Evolutionary conservation across 2,797 vertebrate genomes (phyloP).

Genomic region (Lutjanus campechanus): DNA sequence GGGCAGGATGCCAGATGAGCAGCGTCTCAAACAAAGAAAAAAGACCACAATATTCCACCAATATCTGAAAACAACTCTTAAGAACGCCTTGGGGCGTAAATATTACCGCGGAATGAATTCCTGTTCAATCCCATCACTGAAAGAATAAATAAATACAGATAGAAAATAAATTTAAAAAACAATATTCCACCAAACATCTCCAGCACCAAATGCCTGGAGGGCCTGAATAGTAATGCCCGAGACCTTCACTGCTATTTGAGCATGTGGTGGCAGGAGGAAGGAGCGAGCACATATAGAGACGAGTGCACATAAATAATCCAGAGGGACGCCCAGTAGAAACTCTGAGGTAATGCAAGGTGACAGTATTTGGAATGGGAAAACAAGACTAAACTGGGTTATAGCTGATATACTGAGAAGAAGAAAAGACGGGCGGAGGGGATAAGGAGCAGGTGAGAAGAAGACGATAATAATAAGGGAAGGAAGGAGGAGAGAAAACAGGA

Average conservation of each 20-base stretch:
- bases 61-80: slow-evolving; percentile 58
- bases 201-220: slow-evolving; percentile 48
- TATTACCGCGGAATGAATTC: slow-evolving; percentile 48
- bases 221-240: slow-evolving; percentile 50
- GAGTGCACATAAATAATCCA: slow-evolving; percentile 66
- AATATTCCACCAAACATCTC: slow-evolving; percentile 62
- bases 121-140: slow-evolving; percentile 50
- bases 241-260: slow-evolving; percentile 37
- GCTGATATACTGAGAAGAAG: slow-evolving; percentile 38
- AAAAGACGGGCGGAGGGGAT: slow-evolving; percentile 24
- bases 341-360: slow-evolving; percentile 72
- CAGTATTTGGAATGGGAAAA: slow-evolving; percentile 73
- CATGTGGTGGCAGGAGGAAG: slow-evolving; percentile 45
- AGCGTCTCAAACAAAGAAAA: slow-evolving; percentile 55
- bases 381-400: slow-evolving; percentile 61
- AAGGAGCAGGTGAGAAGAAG: background rate
- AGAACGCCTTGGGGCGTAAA: slow-evolving; percentile 26
- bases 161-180: slow-evolving; percentile 56
- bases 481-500: slow-evolving; percentile 20
- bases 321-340: slow-evolving; percentile 48
- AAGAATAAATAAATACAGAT: slow-evolving; percentile 58
- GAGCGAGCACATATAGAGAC: slow-evolving; percentile 40
- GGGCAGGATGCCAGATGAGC: slow-evolving; percentile 48
- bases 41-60: slow-evolving; percentile 58
- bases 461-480: slow-evolving; percentile 46